Evolutionary conservation across 2,113 vertebrate genomes (phyloP).

Genomic region (Saimiri boliviensis): DNA sequence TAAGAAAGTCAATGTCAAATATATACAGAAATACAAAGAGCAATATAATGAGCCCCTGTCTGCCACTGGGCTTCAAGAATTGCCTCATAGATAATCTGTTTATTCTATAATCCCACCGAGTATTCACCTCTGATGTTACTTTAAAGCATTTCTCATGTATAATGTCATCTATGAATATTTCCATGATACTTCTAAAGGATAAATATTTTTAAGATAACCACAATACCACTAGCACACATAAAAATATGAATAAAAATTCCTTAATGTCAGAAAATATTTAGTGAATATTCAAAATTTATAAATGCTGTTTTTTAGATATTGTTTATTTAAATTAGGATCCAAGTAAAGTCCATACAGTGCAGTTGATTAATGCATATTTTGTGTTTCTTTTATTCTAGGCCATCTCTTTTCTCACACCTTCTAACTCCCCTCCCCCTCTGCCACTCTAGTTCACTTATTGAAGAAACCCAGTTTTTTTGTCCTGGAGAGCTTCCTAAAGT

Average conservation of each 20-base stretch:
- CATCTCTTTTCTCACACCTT: too few relatives aligned
- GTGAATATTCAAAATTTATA: background rate
- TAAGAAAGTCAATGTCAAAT: constrained; percentile 16
- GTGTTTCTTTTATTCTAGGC: background rate
- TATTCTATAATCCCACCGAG: background rate
- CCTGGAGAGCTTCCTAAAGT: background rate
- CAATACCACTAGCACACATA: background rate
- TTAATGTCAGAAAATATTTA: background rate
- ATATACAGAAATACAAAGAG: background rate
- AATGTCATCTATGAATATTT: background rate
- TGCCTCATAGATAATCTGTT: background rate
- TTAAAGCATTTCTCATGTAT: constrained; percentile 17
- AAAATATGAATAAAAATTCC: background rate
- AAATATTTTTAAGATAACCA: background rate
- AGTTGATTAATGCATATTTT: background rate
- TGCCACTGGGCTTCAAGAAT: background rate
- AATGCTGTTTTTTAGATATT: background rate
- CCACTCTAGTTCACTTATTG: background rate
- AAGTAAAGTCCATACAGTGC: background rate
- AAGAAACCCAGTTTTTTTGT: background rate
- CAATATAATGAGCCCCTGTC: background rate
- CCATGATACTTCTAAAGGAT: background rate
- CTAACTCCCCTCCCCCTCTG: too few relatives aligned
- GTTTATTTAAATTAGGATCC: constrained; percentile 9
- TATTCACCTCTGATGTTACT: background rate